Base-by-base conservation (phyloP, 2,888 invertebrate genomes). In the Carterocephalus palaemon region DNA sequence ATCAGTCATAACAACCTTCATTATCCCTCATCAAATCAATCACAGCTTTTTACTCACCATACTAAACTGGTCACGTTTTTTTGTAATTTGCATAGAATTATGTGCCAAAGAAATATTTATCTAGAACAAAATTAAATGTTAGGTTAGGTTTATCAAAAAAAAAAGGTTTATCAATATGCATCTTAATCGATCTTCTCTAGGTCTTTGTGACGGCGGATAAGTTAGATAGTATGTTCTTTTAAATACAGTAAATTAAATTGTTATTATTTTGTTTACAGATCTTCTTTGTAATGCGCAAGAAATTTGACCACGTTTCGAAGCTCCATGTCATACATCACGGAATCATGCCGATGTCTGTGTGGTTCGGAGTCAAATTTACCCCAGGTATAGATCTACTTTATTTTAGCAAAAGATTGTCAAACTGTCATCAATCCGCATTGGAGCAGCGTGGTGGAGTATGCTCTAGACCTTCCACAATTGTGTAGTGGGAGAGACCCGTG, bases 281-380 rank as follows among this genome's bases (percentile, higher is more conserved):
- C 69, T 97, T 98, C 89, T 98, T 98, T 86, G 93, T 98, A 49
- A 87, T 97, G 86, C 90, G 97, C 45, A 98, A 98, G 89, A 96
- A 98, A 77, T 92, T 93, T 74, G 92, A 94, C 74, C 97, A 98
- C 68, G 92, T 97, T 49, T 93, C 96, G 34, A 93, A 93, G 12
- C 89, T 98, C 22, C 97, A 98, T 72, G 96, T 98, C 34, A 95
- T 97, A 60, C 97, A 98, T 76, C 97, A 98, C 69, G 96, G 96
- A 31, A 92, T 95, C 55, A 97, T 98, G 97, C 97, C 97, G 2
- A 90, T 96, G 75, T 95, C 95, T 4, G 96, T 95, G 45, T 96
- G 96, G 95, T 94, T 94, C 75, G 95, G 95, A 46, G 94, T 95
- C 53, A 95, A 94, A 75, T 95, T 95, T 77, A 93, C 93, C 1